These are phyloP conservation scores for Hirudinaria manillensis DNA, from an alignment of 2,888 invertebrate species.

Conservation along the genomic window DNA sequence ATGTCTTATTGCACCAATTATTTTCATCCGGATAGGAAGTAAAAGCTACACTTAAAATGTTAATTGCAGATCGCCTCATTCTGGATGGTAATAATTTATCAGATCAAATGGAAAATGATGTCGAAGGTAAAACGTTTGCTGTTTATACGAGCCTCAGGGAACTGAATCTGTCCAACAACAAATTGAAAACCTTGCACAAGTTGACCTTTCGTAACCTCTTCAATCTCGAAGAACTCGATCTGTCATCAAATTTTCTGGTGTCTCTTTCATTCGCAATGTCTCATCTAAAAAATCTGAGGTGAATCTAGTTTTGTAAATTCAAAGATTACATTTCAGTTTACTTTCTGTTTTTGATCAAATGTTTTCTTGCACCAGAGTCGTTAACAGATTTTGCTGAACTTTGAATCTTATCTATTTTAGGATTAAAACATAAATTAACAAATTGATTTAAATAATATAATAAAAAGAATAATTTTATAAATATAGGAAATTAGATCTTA, in stretches of 20 bases:
- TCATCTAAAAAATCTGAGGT: neutral
- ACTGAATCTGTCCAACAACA: constrained; percentile 21
- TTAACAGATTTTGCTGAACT: too few relatives aligned
- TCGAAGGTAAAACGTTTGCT: constrained; percentile 7
- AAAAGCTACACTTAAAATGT: neutral
- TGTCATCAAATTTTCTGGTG: neutral
- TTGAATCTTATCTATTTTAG: too few relatives aligned
- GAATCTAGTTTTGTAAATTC: neutral
- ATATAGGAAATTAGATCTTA: too few relatives aligned
- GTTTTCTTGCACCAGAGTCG: too few relatives aligned
- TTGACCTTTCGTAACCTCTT: neutral
- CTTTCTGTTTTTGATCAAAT: too few relatives aligned
- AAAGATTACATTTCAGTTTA: too few relatives aligned
- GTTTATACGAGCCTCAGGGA: neutral
- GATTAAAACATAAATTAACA: too few relatives aligned
- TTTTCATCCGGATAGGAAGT: neutral
- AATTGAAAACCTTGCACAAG: neutral
- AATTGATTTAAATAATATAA: too few relatives aligned
- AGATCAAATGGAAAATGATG: constrained; percentile 2
- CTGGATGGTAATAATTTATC: constrained; percentile 13
- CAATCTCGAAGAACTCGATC: neutral
- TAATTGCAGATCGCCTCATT: neutral
- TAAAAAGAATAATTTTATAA: neutral
- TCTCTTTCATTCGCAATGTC: neutral
- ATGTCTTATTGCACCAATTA: neutral